phyloP scores from a whole-genome alignment of 2,797 vertebrate species.

The Sarcoramphus papa region DNA sequence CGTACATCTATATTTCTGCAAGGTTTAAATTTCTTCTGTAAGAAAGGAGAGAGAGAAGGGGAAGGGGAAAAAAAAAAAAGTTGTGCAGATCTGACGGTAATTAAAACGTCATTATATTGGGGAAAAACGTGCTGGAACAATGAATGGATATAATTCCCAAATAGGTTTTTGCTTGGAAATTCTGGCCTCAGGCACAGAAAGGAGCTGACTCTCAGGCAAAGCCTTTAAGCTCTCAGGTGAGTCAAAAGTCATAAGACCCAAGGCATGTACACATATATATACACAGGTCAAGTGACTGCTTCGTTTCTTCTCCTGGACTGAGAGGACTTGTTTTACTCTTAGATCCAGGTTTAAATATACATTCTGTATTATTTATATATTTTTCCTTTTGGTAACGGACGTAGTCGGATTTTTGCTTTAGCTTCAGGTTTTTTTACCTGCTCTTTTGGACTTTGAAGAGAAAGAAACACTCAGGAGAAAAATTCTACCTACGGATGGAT shows the following conservation, averaged over 20 bases:
- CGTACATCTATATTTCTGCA: background rate
- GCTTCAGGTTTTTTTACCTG: background rate
- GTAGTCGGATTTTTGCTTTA: background rate
- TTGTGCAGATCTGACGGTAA: background rate
- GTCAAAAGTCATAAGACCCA: background rate
- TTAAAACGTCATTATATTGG: background rate
- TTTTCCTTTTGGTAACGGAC: background rate
- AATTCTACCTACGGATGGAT: background rate
- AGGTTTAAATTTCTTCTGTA: background rate
- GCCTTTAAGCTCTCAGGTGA: background rate
- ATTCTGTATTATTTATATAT: background rate
- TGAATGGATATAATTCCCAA: background rate
- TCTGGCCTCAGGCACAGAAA: background rate
- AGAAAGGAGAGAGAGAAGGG: background rate
- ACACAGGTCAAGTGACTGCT: background rate
- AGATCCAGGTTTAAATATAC: background rate
- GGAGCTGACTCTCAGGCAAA: background rate
- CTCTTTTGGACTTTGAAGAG: background rate
- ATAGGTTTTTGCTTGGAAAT: background rate
- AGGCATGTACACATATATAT: background rate
- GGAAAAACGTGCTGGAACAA: background rate
- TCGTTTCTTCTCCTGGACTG: background rate
- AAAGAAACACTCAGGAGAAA: background rate
- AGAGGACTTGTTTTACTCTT: background rate
- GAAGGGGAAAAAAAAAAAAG: background rate